Evolutionary conservation across 2,113 vertebrate genomes (phyloP).

Genomic region (Pseudolaguvia tuberculata): DNA sequence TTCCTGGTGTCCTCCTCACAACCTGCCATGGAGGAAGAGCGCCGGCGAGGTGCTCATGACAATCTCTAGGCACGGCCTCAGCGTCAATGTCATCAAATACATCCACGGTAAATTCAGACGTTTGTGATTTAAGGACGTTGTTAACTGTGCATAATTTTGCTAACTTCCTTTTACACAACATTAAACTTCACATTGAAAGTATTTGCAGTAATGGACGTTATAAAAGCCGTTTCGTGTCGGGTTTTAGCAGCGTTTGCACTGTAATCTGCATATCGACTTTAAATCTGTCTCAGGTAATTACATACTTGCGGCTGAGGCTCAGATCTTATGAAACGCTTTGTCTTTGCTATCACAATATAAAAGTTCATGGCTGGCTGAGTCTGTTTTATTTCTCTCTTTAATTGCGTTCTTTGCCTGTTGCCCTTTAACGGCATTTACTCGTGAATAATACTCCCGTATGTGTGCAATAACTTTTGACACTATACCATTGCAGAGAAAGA

Average conservation of each 20-base stretch:
- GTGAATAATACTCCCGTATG: too few relatives aligned
- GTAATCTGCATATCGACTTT: neutral
- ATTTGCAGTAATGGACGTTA: neutral
- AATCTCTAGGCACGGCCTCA: conserved; percentile 95
- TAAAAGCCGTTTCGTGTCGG: neutral
- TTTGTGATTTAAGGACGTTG: neutral
- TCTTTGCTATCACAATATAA: neutral
- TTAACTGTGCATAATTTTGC: neutral
- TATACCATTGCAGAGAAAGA: conserved; percentile 84
- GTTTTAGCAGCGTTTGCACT: neutral
- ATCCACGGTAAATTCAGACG: conserved; percentile 76
- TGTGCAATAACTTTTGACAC: neutral
- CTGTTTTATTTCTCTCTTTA: neutral
- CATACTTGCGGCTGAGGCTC: neutral
- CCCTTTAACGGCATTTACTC: neutral
- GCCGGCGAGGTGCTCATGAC: conserved; percentile 97
- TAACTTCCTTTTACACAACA: neutral
- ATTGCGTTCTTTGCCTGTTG: conserved; percentile 9
- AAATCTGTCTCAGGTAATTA: neutral
- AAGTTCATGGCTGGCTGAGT: conserved; percentile 11
- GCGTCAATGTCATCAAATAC: conserved; percentile 97
- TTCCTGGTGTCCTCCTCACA: conserved; percentile 98
- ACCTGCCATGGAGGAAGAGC: conserved; percentile 96
- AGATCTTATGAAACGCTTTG: neutral
- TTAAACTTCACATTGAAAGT: neutral